Base-by-base conservation (phyloP, 92 coral and sea anemone genomes). In the Zoanthus sansibaricus region DNA sequence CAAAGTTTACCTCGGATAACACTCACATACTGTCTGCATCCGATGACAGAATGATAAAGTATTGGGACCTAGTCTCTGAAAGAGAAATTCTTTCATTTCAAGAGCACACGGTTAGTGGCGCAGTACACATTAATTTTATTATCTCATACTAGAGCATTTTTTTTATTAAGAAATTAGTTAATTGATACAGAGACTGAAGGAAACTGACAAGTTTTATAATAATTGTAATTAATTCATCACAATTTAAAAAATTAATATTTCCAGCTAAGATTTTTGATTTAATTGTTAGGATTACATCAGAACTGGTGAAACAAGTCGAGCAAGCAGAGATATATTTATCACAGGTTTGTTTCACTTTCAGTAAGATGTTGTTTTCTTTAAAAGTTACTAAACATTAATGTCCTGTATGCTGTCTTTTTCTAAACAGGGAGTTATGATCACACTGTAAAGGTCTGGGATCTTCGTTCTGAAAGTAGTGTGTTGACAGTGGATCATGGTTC, bases 31-130 rank as follows among this genome's bases (percentile, higher is more conserved):
- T 97, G 62, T 97, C 99, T 67, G 97, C 95, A 9, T 82, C 93
- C 25, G 99, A 97, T 86, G 99, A 97, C 78, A 89, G 85, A 78
- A 73, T 80, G 59, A 92, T 95, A 13, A 86, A 88, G 71, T 83
- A 89, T 72, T 97, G 99, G 99, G 95, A 97, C 72, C 89, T 97
- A 13, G 87, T 97, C 48, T 92, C 95, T 13, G 99, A 95, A 33
- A 91, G 89, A 45, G 90, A 78, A 83, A 72, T 91, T 11, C 72
- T 87, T 64, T 87, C 91, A 66, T 95, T 87, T 64, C 90, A 58
- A 3, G 99, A 97, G 68, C 99, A 97, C 49, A 90, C 93, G 95
- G 99, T 79, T 20, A 1, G 72, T 61, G 44, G 7, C 7, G 12
- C 54, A 3, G 54, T 49, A 49, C 54, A 7, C 12, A 49, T 49